A percentile compares a stretch with the other conserved stretches of the same genome.
These are phyloP conservation scores for Meteorus sp. DNA, from an alignment of 1,140 invertebrate species.

Conservation along the genomic window DNA sequence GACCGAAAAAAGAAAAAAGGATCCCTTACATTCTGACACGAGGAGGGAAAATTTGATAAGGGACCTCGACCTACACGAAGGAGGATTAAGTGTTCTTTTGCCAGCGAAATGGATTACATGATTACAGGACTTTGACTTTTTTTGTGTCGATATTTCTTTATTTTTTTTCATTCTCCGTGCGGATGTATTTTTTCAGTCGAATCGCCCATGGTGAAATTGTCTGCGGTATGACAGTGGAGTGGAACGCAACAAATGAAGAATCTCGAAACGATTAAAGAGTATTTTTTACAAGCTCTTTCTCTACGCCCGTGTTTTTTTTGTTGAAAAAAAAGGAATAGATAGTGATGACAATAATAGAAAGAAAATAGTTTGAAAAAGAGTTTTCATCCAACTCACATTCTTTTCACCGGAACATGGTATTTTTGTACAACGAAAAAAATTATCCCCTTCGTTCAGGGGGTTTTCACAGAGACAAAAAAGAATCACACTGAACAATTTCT, in stretches of 20 bases:
- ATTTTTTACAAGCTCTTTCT: background rate
- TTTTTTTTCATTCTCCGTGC: background rate
- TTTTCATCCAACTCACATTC: background rate
- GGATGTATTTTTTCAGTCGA: background rate
- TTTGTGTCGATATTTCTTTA: background rate
- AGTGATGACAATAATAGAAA: background rate
- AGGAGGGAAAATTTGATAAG: slow-evolving; percentile 4
- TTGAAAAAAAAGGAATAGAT: background rate
- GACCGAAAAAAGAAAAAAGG: background rate
- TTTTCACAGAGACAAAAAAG: slow-evolving; percentile 8
- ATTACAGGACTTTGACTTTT: slow-evolving; percentile 1
- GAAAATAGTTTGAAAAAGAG: background rate
- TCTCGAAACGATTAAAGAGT: background rate
- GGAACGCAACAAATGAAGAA: background rate
- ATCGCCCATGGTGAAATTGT: no score
- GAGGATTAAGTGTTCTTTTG: slow-evolving; percentile 6
- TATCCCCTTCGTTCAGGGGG: background rate
- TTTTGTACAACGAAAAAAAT: background rate
- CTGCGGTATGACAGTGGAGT: background rate
- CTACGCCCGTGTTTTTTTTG: background rate
- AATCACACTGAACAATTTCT: slow-evolving; percentile 41
- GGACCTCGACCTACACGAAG: background rate
- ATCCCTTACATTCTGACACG: background rate
- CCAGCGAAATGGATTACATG: background rate
- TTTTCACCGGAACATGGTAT: background rate